Conservation (phyloP, 1,140 invertebrate species). For the Leucophenga varia region DNA sequence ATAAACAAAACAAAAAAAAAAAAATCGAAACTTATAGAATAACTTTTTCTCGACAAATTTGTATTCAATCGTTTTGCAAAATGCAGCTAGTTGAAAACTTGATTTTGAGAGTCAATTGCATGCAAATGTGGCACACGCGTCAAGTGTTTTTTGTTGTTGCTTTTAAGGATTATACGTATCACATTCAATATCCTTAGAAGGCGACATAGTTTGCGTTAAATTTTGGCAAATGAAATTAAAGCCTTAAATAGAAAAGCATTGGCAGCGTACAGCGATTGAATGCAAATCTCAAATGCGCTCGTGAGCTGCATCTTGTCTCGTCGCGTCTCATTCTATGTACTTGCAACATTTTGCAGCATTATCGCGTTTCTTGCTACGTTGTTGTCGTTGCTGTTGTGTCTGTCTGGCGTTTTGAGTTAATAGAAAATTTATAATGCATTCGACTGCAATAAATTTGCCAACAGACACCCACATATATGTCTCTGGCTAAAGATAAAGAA, state of each 20-base stretch:
- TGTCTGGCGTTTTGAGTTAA: slow-evolving; percentile 29
- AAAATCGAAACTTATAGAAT: slow-evolving; percentile 4
- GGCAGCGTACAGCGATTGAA: slow-evolving; percentile 27
- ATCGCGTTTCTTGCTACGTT: no score
- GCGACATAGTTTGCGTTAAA: slow-evolving; percentile 50
- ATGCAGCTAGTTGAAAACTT: not conserved
- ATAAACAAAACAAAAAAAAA: slow-evolving; percentile 10
- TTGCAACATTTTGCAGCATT: no score
- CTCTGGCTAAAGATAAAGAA: not conserved
- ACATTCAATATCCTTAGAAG: slow-evolving; percentile 32
- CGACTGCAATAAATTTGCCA: slow-evolving; percentile 42
- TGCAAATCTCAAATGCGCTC: slow-evolving; percentile 34
- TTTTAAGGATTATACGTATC: slow-evolving; percentile 1
- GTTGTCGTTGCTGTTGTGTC: no score
- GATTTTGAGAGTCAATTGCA: slow-evolving; percentile 46
- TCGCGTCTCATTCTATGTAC: no score
- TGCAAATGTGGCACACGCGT: slow-evolving; percentile 31
- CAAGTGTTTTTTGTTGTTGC: not conserved
- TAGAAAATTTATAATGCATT: slow-evolving; percentile 51
- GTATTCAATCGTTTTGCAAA: not conserved
- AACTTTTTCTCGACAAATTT: not conserved
- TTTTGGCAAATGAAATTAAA: slow-evolving; percentile 51
- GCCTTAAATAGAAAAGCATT: slow-evolving; percentile 39
- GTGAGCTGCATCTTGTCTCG: not conserved
- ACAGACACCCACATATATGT: slow-evolving; percentile 27